A percentile compares a stretch with the other conserved stretches of the same genome.
Evolutionary conservation across 2,113 vertebrate genomes (phyloP).

Genomic region (Eurystomus gularis): DNA sequence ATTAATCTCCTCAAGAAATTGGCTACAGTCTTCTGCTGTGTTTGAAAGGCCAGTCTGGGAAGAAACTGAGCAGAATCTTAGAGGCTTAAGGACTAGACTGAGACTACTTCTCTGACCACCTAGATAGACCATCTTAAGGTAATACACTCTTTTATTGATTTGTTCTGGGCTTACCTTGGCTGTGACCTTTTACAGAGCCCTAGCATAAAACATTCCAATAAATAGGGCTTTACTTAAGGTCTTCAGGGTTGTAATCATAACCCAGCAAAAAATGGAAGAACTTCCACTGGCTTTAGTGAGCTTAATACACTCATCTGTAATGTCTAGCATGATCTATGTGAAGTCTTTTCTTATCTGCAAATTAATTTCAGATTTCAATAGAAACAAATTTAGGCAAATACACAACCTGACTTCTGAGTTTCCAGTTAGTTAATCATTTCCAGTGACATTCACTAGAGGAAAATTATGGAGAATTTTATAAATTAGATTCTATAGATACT

Average conservation of each 20-base stretch:
- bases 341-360: conserved; percentile 5
- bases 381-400: conserved; percentile 14
- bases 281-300: not conserved
- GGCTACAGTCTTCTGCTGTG: not conserved
- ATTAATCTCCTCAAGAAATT: not conserved
- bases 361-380: conserved; percentile 19
- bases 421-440: conserved; percentile 35
- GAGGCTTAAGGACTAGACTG: not conserved
- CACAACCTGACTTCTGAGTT: conserved; percentile 3
- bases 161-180: not conserved
- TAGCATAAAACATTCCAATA: not conserved
- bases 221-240: not conserved
- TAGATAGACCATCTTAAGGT: not conserved
- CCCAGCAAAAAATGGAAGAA: not conserved
- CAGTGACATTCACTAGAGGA: not conserved
- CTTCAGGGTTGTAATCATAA: not conserved
- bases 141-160: not conserved
- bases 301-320: not conserved
- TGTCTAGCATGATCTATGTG: not conserved
- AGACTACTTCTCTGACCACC: not conserved
- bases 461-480: conserved; percentile 21
- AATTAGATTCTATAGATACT: not conserved
- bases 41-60: not conserved
- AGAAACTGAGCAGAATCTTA: not conserved
- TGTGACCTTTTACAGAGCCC: not conserved